phyloP scores from a whole-genome alignment of 2,888 invertebrate genomes.

The Buathra laborator region DNA sequence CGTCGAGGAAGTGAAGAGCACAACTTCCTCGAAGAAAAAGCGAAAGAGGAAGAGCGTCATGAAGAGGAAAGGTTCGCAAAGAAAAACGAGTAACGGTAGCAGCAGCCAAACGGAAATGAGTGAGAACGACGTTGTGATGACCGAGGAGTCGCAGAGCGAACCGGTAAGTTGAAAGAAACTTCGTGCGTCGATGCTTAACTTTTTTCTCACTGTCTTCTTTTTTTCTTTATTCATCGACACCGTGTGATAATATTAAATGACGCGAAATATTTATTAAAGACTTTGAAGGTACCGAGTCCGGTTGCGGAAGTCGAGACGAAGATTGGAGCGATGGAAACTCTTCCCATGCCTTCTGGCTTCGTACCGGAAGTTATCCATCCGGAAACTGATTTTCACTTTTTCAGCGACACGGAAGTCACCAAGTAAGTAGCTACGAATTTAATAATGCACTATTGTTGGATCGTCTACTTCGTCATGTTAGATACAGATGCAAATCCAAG shows the following conservation, averaged over 20 bases:
- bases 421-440: slow-evolving; percentile 79
- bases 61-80: slow-evolving; percentile 92
- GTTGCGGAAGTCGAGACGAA: slow-evolving; percentile 75
- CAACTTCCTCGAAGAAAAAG: slow-evolving; percentile 90
- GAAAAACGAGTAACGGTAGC: slow-evolving; percentile 87
- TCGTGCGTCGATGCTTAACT: not conserved
- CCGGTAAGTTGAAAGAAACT: slow-evolving; percentile 73
- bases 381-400: slow-evolving; percentile 93
- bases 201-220: not conserved
- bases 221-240: not conserved
- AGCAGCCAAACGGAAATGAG: slow-evolving; percentile 82
- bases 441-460: slow-evolving; percentile 1
- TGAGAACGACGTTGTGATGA: slow-evolving; percentile 73
- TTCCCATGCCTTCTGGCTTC: slow-evolving; percentile 42
- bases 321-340: slow-evolving; percentile 58
- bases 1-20: slow-evolving; percentile 86
- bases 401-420: slow-evolving; percentile 97
- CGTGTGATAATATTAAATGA: not conserved
- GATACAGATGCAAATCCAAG: not conserved
- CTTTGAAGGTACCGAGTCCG: slow-evolving; percentile 77
- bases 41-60: slow-evolving; percentile 92
- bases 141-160: slow-evolving; percentile 75
- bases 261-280: slow-evolving; percentile 68
- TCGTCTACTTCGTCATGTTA: not conserved
- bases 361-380: slow-evolving; percentile 84